Evolutionary conservation across 2,113 vertebrate genomes (phyloP).

Genomic region (Pongo abelii): DNA sequence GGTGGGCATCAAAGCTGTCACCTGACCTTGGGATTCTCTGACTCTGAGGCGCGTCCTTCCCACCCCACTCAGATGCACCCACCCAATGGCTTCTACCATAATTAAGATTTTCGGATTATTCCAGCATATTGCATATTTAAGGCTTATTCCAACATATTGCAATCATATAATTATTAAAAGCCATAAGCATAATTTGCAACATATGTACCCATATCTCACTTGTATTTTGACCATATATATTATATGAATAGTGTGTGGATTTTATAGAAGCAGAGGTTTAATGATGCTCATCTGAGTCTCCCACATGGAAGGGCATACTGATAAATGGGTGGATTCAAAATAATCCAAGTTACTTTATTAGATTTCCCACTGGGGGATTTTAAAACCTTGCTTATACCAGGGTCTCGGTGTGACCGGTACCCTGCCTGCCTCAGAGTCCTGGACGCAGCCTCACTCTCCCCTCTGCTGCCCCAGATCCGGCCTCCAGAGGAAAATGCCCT

Average conservation of each 20-base stretch:
- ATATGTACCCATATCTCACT: neutral
- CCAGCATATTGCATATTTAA: neutral
- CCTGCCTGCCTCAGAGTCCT: neutral
- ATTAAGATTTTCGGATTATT: neutral
- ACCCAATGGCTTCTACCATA: neutral
- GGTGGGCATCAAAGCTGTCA: no score
- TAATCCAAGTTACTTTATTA: neutral
- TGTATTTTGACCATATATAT: neutral
- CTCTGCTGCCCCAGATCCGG: neutral
- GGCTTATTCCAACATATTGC: neutral
- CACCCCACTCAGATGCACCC: no score
- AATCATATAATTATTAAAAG: neutral
- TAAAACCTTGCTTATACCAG: no score
- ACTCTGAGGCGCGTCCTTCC: neutral
- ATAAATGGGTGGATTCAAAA: neutral
- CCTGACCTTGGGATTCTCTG: neutral
- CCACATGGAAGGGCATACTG: neutral
- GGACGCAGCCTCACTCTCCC: no score
- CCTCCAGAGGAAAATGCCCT: neutral
- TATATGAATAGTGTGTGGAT: neutral
- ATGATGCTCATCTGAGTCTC: neutral
- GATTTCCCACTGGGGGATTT: neutral
- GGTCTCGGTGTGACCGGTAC: neutral
- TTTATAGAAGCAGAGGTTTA: neutral
- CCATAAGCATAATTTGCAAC: neutral